Percentiles rank a stretch among this genome's conserved stretches.
Conservation (phyloP, 1,140 invertebrate species). For the Magallana ariakensis region DNA sequence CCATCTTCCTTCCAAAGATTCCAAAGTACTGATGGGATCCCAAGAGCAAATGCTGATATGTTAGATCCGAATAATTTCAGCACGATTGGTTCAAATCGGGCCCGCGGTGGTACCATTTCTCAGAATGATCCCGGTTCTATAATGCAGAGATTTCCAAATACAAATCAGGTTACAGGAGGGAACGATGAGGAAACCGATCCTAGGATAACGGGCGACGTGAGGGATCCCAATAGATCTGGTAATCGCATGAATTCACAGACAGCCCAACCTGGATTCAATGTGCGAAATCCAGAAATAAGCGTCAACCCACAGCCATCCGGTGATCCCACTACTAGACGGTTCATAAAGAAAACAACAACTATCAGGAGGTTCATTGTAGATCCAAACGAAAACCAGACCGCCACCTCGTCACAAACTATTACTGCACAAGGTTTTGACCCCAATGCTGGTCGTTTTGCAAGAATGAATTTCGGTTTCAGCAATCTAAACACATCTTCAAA, state of each 20-base stretch:
- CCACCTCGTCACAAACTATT: background rate
- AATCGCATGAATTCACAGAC: background rate
- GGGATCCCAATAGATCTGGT: background rate
- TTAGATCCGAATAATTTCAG: background rate
- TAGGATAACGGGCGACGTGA: background rate
- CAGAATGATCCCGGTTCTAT: background rate
- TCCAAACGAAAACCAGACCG: background rate
- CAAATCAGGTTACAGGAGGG: background rate
- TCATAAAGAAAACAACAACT: constrained; percentile 6
- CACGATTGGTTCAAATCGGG: background rate
- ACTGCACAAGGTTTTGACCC: background rate
- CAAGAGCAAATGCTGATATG: background rate
- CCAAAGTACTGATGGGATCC: background rate
- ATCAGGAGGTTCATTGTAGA: background rate
- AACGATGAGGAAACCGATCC: background rate
- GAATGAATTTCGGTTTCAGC: background rate
- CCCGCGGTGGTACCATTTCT: background rate
- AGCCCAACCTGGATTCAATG: background rate
- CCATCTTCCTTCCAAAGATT: background rate
- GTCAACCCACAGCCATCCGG: background rate
- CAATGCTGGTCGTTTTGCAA: background rate
- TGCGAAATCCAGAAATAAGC: background rate
- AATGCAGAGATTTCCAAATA: background rate
- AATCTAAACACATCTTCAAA: background rate
- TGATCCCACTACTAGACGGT: background rate